These are phyloP conservation scores for Corythucha ciliata DNA, from an alignment of 2,888 invertebrate species.

Conservation along the genomic window DNA sequence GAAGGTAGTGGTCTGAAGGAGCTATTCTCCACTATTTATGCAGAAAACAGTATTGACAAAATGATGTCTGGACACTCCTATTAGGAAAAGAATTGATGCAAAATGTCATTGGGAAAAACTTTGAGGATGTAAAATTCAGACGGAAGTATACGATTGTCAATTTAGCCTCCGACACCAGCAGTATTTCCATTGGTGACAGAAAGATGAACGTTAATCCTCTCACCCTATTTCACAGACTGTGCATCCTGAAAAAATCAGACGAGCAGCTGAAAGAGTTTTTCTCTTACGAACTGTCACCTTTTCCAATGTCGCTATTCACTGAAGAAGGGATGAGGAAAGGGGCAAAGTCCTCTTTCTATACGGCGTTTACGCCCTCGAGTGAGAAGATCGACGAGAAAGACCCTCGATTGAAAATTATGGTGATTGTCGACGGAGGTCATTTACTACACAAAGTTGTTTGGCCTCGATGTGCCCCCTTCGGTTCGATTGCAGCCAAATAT, in stretches of 20 bases:
- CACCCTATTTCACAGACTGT: slow-evolving; percentile 13
- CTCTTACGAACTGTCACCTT: slow-evolving; percentile 12
- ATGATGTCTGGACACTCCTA: no score
- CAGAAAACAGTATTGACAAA: no score
- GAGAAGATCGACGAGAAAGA: no score
- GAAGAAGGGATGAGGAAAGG: no score
- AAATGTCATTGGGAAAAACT: background rate
- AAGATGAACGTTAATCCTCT: background rate
- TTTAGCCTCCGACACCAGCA: background rate
- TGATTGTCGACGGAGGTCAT: slow-evolving; percentile 17
- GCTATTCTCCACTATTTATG: no score
- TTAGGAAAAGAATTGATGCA: no score
- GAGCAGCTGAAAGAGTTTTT: slow-evolving; percentile 8
- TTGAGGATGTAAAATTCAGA: slow-evolving; percentile 1
- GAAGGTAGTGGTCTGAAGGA: no score
- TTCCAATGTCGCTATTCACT: slow-evolving; percentile 5
- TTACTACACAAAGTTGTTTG: slow-evolving; percentile 22
- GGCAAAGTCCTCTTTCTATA: no score
- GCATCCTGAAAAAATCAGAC: slow-evolving; percentile 1
- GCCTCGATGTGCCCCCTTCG: slow-evolving; percentile 16
- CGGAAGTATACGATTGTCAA: background rate
- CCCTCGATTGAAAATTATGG: no score
- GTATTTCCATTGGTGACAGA: background rate
- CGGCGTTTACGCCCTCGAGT: no score
- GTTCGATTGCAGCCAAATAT: slow-evolving; percentile 10